Base-by-base conservation (phyloP, 2,113 vertebrate species). In the Spheniscus mendiculus region DNA sequence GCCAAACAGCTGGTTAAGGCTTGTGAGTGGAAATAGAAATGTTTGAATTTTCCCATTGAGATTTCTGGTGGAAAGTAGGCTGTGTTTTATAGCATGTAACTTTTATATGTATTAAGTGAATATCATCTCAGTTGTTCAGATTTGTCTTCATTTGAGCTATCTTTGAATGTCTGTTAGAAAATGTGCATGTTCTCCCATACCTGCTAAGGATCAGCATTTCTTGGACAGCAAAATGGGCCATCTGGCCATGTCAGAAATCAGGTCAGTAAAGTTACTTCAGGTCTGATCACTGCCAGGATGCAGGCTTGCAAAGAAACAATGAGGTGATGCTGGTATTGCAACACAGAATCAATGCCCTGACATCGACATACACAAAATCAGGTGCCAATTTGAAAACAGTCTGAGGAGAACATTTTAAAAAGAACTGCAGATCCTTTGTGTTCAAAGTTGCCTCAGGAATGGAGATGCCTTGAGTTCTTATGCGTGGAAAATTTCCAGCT, bases 1-100 rank as follows among this genome's bases (percentile, higher is more conserved):
- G 56, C 65, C 80, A 47, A 89, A 65, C 77, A 87, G 93, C 89
- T 96, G 91, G 40, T 55, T 77, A 69, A 76, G 19, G 45, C 70
- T 90, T 76, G 56, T 22, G 87, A 93, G 78, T 87, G 82, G 87
- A 93, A 96, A 94, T 58, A 40, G 78, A 85, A 87, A 87, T 59
- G 65, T 25, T 45, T 58, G 27, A 47, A 56, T 85, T 83, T 87
- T 40, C 83, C 92, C 20, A 7, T 0, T 84, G 95, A 82, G 91
- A 87, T 76, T 95, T 77, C 83, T 83, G 56, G 58, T 72, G 83
- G 89, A 96, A 92, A 87, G 63, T 12, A 67, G 77, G 40, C 76
- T 87, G 61, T 58, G 34, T 50, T 91, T 94, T 85, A 93, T 10
- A 36, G 78, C 73, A 62, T 62, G n/a, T 40, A 2, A 2, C 66